Conservation (phyloP, 2,113 vertebrate species). For the Tapirus terrestris region DNA sequence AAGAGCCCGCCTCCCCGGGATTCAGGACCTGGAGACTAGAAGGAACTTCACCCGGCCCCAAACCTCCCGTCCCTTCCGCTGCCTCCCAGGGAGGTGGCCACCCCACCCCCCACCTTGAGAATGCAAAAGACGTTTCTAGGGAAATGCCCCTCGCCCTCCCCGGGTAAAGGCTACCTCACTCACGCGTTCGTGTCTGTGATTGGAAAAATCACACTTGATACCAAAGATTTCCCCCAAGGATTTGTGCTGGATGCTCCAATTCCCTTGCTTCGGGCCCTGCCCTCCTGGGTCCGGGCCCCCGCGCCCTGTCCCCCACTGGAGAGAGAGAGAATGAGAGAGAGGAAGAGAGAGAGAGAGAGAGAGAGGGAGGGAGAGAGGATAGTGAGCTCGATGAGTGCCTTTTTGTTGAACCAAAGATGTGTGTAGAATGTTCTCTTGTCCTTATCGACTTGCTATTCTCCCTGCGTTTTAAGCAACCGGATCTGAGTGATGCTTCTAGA, state of each 20-base stretch:
- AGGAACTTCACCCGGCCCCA: conserved; percentile 72
- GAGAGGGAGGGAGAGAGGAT: conserved; percentile 79
- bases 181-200: conserved; percentile 93
- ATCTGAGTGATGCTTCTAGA: conserved; percentile 66
- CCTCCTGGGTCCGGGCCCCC: not conserved
- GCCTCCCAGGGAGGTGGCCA: not conserved
- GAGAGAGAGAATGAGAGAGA: not conserved
- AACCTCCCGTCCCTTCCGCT: not conserved
- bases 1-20: conserved; percentile 60
- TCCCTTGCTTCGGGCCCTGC: conserved; percentile 57
- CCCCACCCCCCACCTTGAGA: conserved; percentile 73
- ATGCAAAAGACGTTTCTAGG: conserved; percentile 94
- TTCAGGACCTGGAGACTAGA: conserved; percentile 81
- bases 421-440: conserved; percentile 83
- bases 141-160: conserved; percentile 86
- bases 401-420: conserved; percentile 98
- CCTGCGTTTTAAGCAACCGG: conserved; percentile 72
- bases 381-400: conserved; percentile 95
- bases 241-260: conserved; percentile 89
- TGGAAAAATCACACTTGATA: conserved; percentile 98
- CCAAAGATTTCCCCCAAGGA: conserved; percentile 98
- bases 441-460: conserved; percentile 76
- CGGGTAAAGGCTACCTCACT: conserved; percentile 98
- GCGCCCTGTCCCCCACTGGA: conserved; percentile 48
- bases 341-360: conserved; percentile 75